Evolutionary conservation across 2,797 vertebrate species (phyloP), one percentile per base, ranked within the genome.

Genomic region (Myiothlypis chrysogaster): DNA sequence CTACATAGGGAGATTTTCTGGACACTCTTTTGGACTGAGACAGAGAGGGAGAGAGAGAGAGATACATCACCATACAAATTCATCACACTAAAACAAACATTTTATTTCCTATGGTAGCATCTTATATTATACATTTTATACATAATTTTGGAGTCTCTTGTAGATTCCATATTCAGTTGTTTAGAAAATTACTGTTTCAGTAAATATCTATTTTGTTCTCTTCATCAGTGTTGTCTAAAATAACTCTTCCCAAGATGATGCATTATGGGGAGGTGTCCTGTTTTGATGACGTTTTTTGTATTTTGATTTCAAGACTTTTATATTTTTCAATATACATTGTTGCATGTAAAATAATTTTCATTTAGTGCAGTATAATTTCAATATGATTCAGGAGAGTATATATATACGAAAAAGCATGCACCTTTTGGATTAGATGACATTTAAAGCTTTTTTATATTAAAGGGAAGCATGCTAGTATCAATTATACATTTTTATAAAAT

Each of bases 51-150:
- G 10, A 43, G 21, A 87, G 15, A 24, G 5, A 14, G 10, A 12
- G 3, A 39, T 68, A 6, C 7, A 32, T 44, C 0, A 0, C 24
- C 19, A 10, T 55, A 46, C 27, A 78, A 86, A 60, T 1, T 75
- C n/a, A 63, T 52, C 34, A 35, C 8, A 69, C 30, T 34, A 77
- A 87, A 87, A 21, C 6, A 30, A 21, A 5, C 2, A 34, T 89
- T 93, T 84, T 79, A 30, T 72, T 93, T 83, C 39, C 21, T 2
- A 24, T 34, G 2, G 8, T 61, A 22, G 0, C 3, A 3, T 70
- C 9, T 50, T 52, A 10, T 41, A 49, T 47, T 46, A 50, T 23
- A 50, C 4, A n/a, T 35, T 43, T 70, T 39, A 78, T 49, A 17
- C 3, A 25, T 35, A 8, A 63, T 61, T 83, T 70, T 64, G 4